Percentiles rank a stretch among this genome's conserved stretches.
phyloP scores from a whole-genome alignment of 2,797 vertebrate species.

The Malurus splendens region DNA sequence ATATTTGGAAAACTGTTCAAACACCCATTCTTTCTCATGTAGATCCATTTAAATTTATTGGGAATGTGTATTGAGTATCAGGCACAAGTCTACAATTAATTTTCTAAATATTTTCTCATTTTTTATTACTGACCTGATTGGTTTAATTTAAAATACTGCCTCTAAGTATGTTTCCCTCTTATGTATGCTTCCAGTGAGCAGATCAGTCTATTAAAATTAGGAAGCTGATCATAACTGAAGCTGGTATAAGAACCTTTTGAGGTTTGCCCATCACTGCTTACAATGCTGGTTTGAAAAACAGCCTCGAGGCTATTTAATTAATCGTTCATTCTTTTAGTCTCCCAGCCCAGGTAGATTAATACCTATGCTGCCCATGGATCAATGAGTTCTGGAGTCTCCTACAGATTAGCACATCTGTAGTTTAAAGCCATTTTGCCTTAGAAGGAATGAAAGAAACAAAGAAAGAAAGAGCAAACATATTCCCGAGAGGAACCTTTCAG shows the following conservation, averaged over 20 bases:
- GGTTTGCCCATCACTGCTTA: conserved; percentile 19
- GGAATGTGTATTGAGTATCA: neutral
- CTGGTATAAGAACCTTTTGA: conserved; percentile 1
- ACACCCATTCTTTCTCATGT: neutral
- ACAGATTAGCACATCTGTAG: conserved; percentile 64
- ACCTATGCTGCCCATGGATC: conserved; percentile 55
- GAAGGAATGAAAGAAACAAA: neutral
- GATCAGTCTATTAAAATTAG: conserved; percentile 12
- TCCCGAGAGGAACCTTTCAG: conserved; percentile 45
- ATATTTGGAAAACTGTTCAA: neutral
- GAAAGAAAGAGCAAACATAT: conserved; percentile 3
- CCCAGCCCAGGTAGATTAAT: conserved; percentile 55
- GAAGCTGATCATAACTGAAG: conserved; percentile 10
- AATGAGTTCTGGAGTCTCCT: conserved; percentile 55
- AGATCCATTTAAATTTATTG: neutral
- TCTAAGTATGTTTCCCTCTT: neutral
- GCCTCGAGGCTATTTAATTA: conserved; percentile 65
- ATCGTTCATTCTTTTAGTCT: conserved; percentile 55
- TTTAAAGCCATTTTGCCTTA: conserved; percentile 54
- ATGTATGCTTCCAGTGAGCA: neutral
- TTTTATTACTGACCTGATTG: neutral
- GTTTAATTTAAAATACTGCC: neutral
- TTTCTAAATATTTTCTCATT: neutral
- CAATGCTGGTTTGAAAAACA: conserved; percentile 61
- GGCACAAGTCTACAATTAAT: neutral